Evolutionary conservation across 1,140 invertebrate genomes (phyloP), one percentile per base, ranked within the genome.

Genomic region (Dufourea novaeangliae): DNA sequence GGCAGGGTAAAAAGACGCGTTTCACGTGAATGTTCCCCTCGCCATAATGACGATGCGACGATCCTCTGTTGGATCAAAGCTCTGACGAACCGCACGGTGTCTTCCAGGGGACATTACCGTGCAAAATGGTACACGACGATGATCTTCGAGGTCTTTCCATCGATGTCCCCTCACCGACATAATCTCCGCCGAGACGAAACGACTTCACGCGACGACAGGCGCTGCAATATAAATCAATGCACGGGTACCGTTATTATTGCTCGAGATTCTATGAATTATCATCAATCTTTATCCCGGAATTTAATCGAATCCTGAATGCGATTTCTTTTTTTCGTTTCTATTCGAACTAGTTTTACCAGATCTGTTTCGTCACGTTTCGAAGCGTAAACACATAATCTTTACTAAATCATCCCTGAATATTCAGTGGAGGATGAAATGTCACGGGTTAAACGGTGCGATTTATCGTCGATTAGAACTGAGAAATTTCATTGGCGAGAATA

Each of bases 201-300:
- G 73, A 52, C 59, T 50, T 84, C 59, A 85, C 74, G 89, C 89
- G 52, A 90, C 88, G 56, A 90, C 85, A 17, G 89, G 88, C 27
- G 89, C 89, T 90, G 86, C 5, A 88, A 88, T 79, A 57, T 59
- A 63, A 78, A 78, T 79, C 66, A 79, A 85, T 84, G 83, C 61
- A 63, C 25, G 29, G 29, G 11, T 4, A 11, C 37, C 7, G 46
- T 67, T 78, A 41, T 39, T 34, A 59, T 41, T 22, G 29, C 50
- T 1, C 27, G 25, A 22, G 25, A 63, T 37, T 6, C 2, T 4
- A 20, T 14, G 62, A 27, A 64, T 46, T 11, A 27, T 64, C 7
- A 3, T 17, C 10, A 39, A 22, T 64, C 57, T 11, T 37, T 14
- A 59, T 5, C 8, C 6, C 2, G 4, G 32, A 22, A 4, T 17